Evolutionary conservation across 64 coral and sea anemone genomes (phyloP), one percentile per base, ranked within the genome.

Genomic region (Montipora efflorescens): DNA sequence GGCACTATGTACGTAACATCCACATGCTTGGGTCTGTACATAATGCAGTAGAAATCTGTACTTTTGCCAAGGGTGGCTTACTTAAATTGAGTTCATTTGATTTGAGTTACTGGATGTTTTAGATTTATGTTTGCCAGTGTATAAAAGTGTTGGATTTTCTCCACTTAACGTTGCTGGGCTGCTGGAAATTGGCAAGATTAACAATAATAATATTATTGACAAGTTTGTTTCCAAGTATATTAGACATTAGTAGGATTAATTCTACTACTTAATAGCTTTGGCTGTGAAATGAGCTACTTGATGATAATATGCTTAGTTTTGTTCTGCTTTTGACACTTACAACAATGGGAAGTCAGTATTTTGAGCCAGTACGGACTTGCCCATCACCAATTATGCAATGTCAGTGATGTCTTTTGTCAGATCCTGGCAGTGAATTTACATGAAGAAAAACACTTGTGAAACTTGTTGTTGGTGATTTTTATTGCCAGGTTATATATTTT

Each of bases 261-360:
- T 78, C 19, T 47, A 5, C 16, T 7, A 50, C 47, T 78, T 48
- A 36, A 36, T 36, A 78, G 70, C 7, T 74, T 64, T 74, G 9
- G 76, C 18, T 78, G 48, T 15, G 76, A 48, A 78, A 78, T 48
- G 9, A 52, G 46, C 18, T 23, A 6, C 0, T 18, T 5, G 47
- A 44, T 62, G 61, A 6, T 57, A 57, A 57, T 57, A 57, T 64
- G 61, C 55, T 82, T 62, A 61, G 61, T 70, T 85, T 7, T 18
- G 6, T 86, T 66, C 45, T 57, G 11, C 53, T 9, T 70, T 48
- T 23, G 62, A 47, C 46, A 86, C 8, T 47, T 36, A 19, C 10
- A 84, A 84, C 81, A 84, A 84, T 84, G 48, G 74, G 0, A 20
- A 70, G 82, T 72, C 53, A 47, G 47, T 19, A 18, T 66, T 82